Percentiles rank a stretch among this genome's conserved stretches.
Evolutionary conservation across 1,140 invertebrate species (phyloP).

Genomic region (Megathymus violae): DNA sequence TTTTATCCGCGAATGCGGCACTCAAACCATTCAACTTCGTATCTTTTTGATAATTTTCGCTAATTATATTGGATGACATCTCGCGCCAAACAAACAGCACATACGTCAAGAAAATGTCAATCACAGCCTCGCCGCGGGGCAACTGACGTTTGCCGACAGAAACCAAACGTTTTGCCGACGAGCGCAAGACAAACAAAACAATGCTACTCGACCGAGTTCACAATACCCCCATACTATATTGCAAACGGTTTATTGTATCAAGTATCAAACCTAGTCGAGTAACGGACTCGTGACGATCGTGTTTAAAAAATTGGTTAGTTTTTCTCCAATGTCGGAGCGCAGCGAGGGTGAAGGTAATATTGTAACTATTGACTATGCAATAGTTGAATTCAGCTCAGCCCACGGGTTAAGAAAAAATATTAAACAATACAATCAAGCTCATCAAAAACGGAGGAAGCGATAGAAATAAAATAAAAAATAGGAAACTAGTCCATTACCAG

Average conservation of each 20-base stretch:
- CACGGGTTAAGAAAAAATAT: slow-evolving; percentile 35
- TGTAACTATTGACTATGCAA: slow-evolving; percentile 39
- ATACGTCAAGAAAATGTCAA: slow-evolving; percentile 66
- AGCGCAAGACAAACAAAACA: slow-evolving; percentile 59
- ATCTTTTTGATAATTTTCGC: slow-evolving; percentile 71
- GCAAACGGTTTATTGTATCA: slow-evolving; percentile 37
- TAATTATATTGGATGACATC: slow-evolving; percentile 75
- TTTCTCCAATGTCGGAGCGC: slow-evolving; percentile 51
- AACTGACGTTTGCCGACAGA: slow-evolving; percentile 58
- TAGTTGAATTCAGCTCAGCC: slow-evolving; percentile 19
- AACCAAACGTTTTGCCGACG: slow-evolving; percentile 66
- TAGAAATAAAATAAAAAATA: slow-evolving; percentile 17
- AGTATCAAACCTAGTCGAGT: slow-evolving; percentile 52
- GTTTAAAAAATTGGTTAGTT: slow-evolving; percentile 54
- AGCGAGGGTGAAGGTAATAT: slow-evolving; percentile 45
- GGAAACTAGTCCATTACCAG: slow-evolving; percentile 14
- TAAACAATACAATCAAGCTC: slow-evolving; percentile 27
- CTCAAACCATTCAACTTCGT: slow-evolving; percentile 74
- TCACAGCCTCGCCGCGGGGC: slow-evolving; percentile 57
- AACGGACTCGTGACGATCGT: slow-evolving; percentile 40
- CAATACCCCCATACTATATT: slow-evolving; percentile 47
- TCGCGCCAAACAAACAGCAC: slow-evolving; percentile 56
- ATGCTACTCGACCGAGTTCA: slow-evolving; percentile 56
- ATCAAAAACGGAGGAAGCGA: slow-evolving; percentile 39
- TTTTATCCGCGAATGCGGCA: slow-evolving; percentile 65